Percentiles rank a stretch among this genome's conserved stretches.
Conservation (phyloP, 2,113 vertebrate species). For the Lates calcarifer region DNA sequence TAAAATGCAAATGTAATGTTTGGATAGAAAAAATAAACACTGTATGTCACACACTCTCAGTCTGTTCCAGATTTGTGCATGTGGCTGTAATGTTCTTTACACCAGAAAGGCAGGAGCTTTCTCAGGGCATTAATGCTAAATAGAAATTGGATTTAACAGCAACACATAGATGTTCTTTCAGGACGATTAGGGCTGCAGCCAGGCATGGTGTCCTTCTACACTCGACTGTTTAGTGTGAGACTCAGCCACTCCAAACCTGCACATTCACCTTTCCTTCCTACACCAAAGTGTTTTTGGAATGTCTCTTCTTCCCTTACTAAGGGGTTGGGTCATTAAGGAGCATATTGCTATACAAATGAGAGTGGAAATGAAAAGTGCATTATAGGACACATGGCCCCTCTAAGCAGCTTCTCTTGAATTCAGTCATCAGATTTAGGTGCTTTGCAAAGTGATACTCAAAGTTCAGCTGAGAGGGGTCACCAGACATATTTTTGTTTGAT, state of each 20-base stretch:
- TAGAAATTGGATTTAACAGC: slow-evolving; percentile 74
- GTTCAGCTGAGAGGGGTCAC: slow-evolving; percentile 24
- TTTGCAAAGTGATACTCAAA: slow-evolving; percentile 56
- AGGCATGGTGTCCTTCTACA: slow-evolving; percentile 75
- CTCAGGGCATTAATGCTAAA: slow-evolving; percentile 63
- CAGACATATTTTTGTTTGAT: slow-evolving; percentile 30
- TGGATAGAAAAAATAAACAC: neutral
- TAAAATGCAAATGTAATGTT: slow-evolving; percentile 13
- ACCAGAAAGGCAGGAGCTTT: slow-evolving; percentile 38
- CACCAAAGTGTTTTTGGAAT: slow-evolving; percentile 57
- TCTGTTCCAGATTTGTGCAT: slow-evolving; percentile 1
- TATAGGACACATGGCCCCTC: slow-evolving; percentile 23
- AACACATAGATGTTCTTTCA: slow-evolving; percentile 75
- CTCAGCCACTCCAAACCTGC: slow-evolving; percentile 64
- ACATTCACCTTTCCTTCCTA: slow-evolving; percentile 55
- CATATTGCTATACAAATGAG: slow-evolving; percentile 53
- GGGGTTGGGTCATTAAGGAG: slow-evolving; percentile 48
- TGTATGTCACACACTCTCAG: neutral
- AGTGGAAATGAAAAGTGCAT: slow-evolving; percentile 51
- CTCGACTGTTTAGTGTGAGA: slow-evolving; percentile 69
- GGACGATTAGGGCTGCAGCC: slow-evolving; percentile 75
- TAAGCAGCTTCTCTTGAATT: slow-evolving; percentile 42
- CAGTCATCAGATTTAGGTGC: slow-evolving; percentile 51
- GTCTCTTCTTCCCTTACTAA: slow-evolving; percentile 43
- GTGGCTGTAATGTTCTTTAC: slow-evolving; percentile 18